Percentiles rank a stretch among this genome's conserved stretches.
phyloP scores from a whole-genome alignment of 2,888 invertebrate species.

The Maniola hyperantus region DNA sequence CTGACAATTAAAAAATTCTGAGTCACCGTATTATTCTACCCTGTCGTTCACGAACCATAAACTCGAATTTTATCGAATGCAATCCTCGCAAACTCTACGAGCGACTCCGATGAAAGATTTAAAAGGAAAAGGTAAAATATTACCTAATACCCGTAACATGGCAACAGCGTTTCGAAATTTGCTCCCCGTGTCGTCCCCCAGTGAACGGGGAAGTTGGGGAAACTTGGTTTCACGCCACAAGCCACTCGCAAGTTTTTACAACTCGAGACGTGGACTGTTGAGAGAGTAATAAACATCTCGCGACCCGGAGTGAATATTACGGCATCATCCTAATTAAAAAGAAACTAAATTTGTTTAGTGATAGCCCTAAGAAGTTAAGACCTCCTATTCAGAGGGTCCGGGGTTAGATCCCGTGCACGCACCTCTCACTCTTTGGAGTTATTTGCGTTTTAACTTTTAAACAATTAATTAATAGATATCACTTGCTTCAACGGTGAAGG shows the following conservation, averaged over 20 bases:
- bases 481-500: too few species aligned
- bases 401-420: too few species aligned
- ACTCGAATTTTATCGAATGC: conserved; percentile 1
- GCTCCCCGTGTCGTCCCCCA: conserved; percentile 40
- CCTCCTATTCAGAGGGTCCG: too few species aligned
- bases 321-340: not conserved
- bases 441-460: too few species aligned
- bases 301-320: conserved; percentile 3
- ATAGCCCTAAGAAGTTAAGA: too few species aligned
- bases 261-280: conserved; percentile 20
- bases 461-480: too few species aligned
- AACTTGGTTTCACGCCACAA: conserved; percentile 52
- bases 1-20: not conserved
- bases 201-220: conserved; percentile 45
- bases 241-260: conserved; percentile 58
- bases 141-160: conserved; percentile 64
- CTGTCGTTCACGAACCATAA: not conserved
- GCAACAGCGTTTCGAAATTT: conserved; percentile 56
- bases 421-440: too few species aligned
- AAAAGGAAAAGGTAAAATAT: conserved; percentile 51
- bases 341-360: conserved; percentile 6
- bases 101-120: conserved; percentile 40
- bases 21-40: not conserved
- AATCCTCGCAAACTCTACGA: conserved; percentile 7
- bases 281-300: conserved; percentile 2